phyloP scores from a whole-genome alignment of 2,797 vertebrate genomes.

The Moxostoma hubbsi region DNA sequence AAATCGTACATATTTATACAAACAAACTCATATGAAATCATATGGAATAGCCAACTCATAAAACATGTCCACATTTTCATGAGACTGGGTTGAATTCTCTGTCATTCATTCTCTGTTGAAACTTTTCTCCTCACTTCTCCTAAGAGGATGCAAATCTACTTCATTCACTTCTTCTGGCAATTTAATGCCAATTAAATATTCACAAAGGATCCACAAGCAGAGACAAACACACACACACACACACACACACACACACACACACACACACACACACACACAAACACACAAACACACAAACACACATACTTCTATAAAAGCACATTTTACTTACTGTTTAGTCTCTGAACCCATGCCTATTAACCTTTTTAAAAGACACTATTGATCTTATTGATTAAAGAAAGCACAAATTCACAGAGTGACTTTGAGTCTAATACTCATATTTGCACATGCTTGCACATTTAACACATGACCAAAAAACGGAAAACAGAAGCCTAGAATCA shows the following conservation, averaged over 20 bases:
- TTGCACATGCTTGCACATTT: no score
- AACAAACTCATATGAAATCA: no score
- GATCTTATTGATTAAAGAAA: neutral
- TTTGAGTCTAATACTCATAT: no score
- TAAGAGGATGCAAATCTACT: conserved; percentile 39
- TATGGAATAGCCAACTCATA: no score
- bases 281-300: neutral
- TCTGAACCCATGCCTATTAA: neutral
- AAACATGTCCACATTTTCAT: neutral
- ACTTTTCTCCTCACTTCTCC: conserved; percentile 29
- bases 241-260: neutral
- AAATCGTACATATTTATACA: no score
- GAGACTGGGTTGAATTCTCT: conserved; percentile 28
- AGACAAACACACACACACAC: neutral
- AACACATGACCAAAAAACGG: no score
- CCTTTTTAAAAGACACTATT: neutral
- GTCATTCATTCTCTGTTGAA: conserved; percentile 43
- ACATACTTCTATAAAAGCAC: no score
- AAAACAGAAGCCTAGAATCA: no score
- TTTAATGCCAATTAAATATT: conserved; percentile 56
- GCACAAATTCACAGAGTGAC: neutral
- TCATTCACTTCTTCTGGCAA: conserved; percentile 34
- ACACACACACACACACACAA: no score
- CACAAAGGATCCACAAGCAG: conserved; percentile 36
- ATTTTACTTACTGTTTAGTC: no score